Evolutionary conservation across 2,113 vertebrate genomes (phyloP).

Genomic region (Heptranchias perlo): DNA sequence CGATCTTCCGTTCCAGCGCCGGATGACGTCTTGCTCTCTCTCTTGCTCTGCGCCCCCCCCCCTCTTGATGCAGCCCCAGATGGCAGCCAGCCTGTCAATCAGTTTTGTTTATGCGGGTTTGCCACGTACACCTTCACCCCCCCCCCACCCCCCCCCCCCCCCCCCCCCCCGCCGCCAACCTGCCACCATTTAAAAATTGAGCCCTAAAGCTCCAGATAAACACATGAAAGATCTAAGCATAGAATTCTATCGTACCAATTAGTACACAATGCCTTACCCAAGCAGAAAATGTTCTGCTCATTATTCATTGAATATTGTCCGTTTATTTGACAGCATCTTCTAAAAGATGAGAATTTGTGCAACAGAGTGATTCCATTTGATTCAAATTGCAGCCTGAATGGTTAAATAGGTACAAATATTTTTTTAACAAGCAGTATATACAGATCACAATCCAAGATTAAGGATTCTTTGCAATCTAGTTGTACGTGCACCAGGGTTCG

Average conservation of each 20-base stretch:
- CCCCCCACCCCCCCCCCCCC: too few relatives aligned
- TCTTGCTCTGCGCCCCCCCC: too few relatives aligned
- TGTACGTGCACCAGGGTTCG: neutral
- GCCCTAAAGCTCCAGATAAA: neutral
- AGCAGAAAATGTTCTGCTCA: neutral
- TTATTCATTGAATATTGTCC: neutral
- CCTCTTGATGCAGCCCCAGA: too few relatives aligned
- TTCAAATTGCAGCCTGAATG: neutral
- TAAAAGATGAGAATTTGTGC: neutral
- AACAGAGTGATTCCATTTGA: neutral
- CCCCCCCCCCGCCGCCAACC: too few relatives aligned
- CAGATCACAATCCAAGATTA: neutral
- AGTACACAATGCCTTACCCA: neutral
- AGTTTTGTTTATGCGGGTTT: too few relatives aligned
- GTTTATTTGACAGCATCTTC: neutral
- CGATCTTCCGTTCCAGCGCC: too few relatives aligned
- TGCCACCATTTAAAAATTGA: too few relatives aligned
- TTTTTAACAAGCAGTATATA: neutral
- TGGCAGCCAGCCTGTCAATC: too few relatives aligned
- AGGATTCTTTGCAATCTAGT: neutral
- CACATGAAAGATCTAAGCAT: neutral
- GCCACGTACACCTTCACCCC: too few relatives aligned
- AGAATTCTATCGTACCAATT: neutral
- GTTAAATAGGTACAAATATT: neutral
- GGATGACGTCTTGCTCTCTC: too few relatives aligned